Evolutionary conservation across 2,797 vertebrate genomes (phyloP).

Genomic region (Coregonus ussuriensis): DNA sequence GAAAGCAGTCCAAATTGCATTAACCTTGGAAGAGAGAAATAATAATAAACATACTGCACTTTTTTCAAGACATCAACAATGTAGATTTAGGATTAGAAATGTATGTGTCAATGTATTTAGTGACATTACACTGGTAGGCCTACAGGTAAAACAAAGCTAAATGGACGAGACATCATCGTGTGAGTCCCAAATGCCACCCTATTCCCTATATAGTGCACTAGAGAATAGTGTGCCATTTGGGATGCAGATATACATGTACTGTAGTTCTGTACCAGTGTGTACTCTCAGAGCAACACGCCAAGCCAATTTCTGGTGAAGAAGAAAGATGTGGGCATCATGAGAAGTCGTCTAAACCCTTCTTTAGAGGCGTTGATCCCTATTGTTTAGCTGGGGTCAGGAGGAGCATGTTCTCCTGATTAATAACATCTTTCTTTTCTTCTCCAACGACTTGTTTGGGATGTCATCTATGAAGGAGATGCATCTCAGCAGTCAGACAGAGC

Average conservation of each 20-base stretch:
- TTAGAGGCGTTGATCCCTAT: conserved; percentile 30
- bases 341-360: conserved; percentile 34
- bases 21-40: background rate
- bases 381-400: conserved; percentile 54
- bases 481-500: conserved; percentile 36
- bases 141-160: too few species aligned
- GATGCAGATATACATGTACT: background rate
- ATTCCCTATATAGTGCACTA: background rate
- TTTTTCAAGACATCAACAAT: too few species aligned
- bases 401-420: conserved; percentile 56
- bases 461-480: conserved; percentile 42
- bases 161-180: too few species aligned
- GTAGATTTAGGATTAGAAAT: too few species aligned
- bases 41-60: background rate
- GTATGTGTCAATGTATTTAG: too few species aligned
- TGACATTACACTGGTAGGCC: too few species aligned
- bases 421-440: conserved; percentile 47
- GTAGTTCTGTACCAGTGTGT: background rate
- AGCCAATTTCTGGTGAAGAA: conserved; percentile 51
- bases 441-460: conserved; percentile 48
- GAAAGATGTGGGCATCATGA: conserved; percentile 28
- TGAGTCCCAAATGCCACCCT: background rate
- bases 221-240: background rate
- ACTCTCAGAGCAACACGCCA: conserved; percentile 39
- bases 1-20: background rate